Percentiles rank a stretch among this genome's conserved stretches.
Evolutionary conservation across 1,140 invertebrate species (phyloP).

Genomic region (Leucophenga varia): DNA sequence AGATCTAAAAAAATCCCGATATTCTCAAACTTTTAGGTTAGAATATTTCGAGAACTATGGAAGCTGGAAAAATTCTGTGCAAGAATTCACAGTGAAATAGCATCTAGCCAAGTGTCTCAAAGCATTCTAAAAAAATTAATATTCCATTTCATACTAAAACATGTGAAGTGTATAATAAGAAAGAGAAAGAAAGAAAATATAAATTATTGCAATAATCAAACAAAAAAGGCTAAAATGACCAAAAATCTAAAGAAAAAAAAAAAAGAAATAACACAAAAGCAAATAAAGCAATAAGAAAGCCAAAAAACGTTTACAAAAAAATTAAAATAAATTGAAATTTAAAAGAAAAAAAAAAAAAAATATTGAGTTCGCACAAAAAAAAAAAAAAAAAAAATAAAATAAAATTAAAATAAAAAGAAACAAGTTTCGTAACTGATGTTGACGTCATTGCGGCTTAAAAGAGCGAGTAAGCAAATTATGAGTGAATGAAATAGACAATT

Average conservation of each 20-base stretch:
- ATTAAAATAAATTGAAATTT: constrained; percentile 13
- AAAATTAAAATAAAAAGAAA: constrained; percentile 37
- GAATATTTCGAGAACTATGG: no score
- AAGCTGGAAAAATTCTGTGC: no score
- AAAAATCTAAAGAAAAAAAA: no score
- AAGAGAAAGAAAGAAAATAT: neutral
- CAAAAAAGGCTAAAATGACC: neutral
- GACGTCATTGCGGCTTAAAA: constrained; percentile 39
- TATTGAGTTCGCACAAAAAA: constrained; percentile 4
- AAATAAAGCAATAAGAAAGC: no score
- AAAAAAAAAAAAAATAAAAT: constrained; percentile 25
- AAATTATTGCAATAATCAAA: neutral
- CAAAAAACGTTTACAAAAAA: constrained; percentile 22
- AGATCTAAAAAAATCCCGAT: no score
- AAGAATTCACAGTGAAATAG: no score
- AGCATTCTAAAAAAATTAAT: no score
- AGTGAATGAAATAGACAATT: constrained; percentile 24
- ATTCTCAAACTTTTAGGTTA: no score
- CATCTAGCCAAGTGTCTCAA: no score
- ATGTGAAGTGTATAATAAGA: neutral
- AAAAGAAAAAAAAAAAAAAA: constrained; percentile 10
- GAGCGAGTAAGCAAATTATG: constrained; percentile 1
- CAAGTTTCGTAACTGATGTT: constrained; percentile 54
- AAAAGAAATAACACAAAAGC: no score
- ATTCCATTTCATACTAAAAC: neutral